phyloP scores from a whole-genome alignment of 1,140 invertebrate genomes.

The Aphelenchoides fujianensis region DNA sequence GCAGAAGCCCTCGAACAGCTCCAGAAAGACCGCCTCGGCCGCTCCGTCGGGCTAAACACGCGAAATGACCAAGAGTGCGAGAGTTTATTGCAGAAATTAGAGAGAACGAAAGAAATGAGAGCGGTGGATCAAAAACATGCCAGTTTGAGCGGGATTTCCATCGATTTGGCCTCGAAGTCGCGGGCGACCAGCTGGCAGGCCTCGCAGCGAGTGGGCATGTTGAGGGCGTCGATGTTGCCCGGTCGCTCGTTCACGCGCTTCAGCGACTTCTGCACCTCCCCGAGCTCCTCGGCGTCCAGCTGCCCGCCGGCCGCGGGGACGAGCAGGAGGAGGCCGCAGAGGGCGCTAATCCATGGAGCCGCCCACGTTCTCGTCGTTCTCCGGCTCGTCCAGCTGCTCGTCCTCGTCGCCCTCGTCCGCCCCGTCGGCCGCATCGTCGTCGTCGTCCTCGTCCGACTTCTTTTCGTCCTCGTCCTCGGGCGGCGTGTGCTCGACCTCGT shows the following conservation, averaged over 20 bases:
- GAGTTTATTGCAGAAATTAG: slow-evolving; percentile 7
- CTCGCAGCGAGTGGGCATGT: slow-evolving; percentile 54
- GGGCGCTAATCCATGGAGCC: background rate
- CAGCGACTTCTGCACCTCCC: background rate
- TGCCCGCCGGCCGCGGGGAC: background rate
- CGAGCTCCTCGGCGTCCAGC: background rate
- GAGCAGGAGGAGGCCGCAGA: background rate
- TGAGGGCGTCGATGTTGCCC: background rate
- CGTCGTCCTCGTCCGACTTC: slow-evolving; percentile 21
- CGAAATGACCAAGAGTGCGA: slow-evolving; percentile 18
- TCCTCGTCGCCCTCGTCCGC: too few relatives aligned
- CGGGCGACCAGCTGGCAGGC: slow-evolving; percentile 32
- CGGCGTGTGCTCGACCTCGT: too few relatives aligned
- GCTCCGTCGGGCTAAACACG: background rate
- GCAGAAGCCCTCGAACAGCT: slow-evolving; percentile 49
- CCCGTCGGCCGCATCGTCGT: too few relatives aligned
- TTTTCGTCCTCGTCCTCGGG: slow-evolving; percentile 3
- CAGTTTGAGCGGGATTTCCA: slow-evolving; percentile 31
- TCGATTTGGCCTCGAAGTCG: slow-evolving; percentile 33
- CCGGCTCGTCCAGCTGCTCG: background rate
- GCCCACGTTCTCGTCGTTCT: slow-evolving; percentile 18
- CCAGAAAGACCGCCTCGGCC: slow-evolving; percentile 42
- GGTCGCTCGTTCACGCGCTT: background rate
- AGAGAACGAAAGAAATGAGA: background rate
- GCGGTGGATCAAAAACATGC: slow-evolving; percentile 11